Base-by-base conservation (phyloP, 2,888 invertebrate species). In the Auanema sp. region DNA sequence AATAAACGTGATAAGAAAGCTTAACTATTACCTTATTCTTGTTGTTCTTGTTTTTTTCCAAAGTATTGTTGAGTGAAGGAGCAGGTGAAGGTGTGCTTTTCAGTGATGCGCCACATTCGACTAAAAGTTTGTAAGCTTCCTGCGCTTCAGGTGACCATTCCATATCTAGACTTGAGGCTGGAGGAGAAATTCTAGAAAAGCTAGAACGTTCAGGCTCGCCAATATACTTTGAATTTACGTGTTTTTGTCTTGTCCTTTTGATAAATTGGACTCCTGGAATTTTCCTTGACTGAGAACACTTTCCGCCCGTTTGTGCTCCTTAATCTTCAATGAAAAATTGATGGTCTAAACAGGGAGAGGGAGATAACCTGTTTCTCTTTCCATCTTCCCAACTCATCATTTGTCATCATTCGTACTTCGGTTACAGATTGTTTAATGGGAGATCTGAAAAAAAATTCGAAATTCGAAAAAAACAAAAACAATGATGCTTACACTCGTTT, bases 71-170 rank as follows among this genome's bases (percentile, higher is more conserved):
- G 2, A 58, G 63, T 11, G 49, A 47, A 1, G 65, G 59, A n/a
- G 62, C 61, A 16, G 70, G 69, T 1, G 73, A 69, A n/a, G 65
- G 59, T 0, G 69, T 62, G 24, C 71, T 64, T 60, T 76, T 74
- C 16, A 81, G 65, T 43, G 51, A 65, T 8, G 76, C 75, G 16
- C 81, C 79, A 52, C 83, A 81, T 61, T 94, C 93, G 60, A 97
- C 92, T 58, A 97, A 87, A 78, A 91, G 90, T 81, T 92, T 91
- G 87, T 97, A 97, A 0, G 93, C 96, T 81, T 91, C 89, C 83
- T 92, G 92, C 53, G 93, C 81, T 60, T 74, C 82, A 41, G 63
- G 66, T 23, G 70, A 72, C 77, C 71, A 81, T 60, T 57, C 75
- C 16, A 65, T 25, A 65, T 62, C 21, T 51, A 64, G 40, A 66